Conservation (phyloP, 2,888 invertebrate species). For the Phyllotreta striolata region DNA sequence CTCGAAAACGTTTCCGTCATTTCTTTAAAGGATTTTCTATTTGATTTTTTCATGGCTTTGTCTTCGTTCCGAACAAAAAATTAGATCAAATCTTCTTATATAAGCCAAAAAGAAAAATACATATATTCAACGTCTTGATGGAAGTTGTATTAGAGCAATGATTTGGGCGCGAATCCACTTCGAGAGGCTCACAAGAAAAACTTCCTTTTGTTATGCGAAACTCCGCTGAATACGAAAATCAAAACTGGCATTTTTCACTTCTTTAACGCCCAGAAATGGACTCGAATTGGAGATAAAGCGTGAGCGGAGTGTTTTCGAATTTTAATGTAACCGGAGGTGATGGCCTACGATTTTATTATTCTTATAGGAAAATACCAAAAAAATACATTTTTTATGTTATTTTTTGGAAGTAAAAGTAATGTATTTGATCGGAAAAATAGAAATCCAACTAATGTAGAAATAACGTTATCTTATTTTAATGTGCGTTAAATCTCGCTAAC, state of each 20-base stretch:
- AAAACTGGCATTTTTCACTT: conserved; percentile 8
- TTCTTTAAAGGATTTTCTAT: background rate
- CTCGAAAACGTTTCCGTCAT: too few relatives aligned
- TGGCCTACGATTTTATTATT: too few relatives aligned
- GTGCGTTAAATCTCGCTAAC: too few relatives aligned
- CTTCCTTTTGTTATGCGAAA: conserved; percentile 19
- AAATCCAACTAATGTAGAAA: too few relatives aligned
- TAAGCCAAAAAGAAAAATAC: conserved; percentile 9
- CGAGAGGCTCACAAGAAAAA: conserved; percentile 13
- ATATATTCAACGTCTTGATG: conserved; percentile 25
- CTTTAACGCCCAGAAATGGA: conserved; percentile 8
- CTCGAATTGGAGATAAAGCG: background rate
- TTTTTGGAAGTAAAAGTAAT: too few relatives aligned
- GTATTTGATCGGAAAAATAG: too few relatives aligned
- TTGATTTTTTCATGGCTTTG: background rate
- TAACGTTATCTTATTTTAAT: too few relatives aligned
- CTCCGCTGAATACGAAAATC: conserved; percentile 22
- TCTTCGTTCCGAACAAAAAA: background rate
- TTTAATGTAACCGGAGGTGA: too few relatives aligned
- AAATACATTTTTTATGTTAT: too few relatives aligned
- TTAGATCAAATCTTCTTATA: conserved; percentile 7
- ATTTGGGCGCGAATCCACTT: conserved; percentile 25
- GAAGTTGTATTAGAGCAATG: conserved; percentile 20
- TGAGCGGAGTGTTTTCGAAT: too few relatives aligned
- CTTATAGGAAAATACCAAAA: too few relatives aligned